Percentiles rank a stretch among this genome's conserved stretches.
Evolutionary conservation across 2,888 invertebrate species (phyloP).

Genomic region (Acleris cristana): DNA sequence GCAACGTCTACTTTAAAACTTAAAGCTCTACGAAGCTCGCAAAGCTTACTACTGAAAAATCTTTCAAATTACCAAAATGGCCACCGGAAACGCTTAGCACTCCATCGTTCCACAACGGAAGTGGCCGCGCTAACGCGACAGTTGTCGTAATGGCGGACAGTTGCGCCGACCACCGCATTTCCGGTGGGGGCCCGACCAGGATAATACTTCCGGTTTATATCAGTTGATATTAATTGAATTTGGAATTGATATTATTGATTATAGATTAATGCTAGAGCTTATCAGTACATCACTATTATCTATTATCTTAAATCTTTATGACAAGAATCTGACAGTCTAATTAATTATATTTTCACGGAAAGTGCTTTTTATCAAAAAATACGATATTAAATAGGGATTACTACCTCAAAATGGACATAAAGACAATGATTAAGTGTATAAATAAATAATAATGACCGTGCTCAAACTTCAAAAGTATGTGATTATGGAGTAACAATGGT

Average conservation of each 20-base stretch:
- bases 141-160: slow-evolving; percentile 35
- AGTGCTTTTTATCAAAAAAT: too few species aligned
- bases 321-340: too few species aligned
- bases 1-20: not conserved
- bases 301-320: too few species aligned
- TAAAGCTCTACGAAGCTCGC: not conserved
- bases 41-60: slow-evolving; percentile 14
- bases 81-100: slow-evolving; percentile 48
- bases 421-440: too few species aligned
- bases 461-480: too few species aligned
- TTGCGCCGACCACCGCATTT: slow-evolving; percentile 43
- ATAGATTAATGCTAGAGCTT: not conserved
- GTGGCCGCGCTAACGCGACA: slow-evolving; percentile 38
- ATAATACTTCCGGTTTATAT: slow-evolving; percentile 33
- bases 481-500: too few species aligned
- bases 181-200: slow-evolving; percentile 39
- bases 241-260: slow-evolving; percentile 28
- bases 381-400: too few species aligned
- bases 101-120: slow-evolving; percentile 48
- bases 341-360: too few species aligned
- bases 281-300: too few species aligned
- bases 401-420: too few species aligned
- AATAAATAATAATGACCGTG: too few species aligned
- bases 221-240: slow-evolving; percentile 35
- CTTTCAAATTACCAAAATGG: slow-evolving; percentile 31